Base-by-base conservation (phyloP, 2,888 invertebrate genomes). In the Palloptera scutellata region DNA sequence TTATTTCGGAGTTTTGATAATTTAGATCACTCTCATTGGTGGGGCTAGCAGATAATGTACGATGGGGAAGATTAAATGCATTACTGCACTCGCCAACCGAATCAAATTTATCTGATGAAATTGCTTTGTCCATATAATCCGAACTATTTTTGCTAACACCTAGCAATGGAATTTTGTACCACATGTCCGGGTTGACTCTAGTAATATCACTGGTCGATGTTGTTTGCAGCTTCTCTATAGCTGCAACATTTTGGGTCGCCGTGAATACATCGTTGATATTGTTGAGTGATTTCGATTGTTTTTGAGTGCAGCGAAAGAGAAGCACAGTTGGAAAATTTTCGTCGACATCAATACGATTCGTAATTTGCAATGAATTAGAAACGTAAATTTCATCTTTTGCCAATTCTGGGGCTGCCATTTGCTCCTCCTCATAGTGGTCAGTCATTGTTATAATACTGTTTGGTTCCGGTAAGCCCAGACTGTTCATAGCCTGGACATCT, bases 1-100 rank as follows among this genome's bases (percentile, higher is more conserved):
- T 89, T 0, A 89, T 87, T 83, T 89, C 89, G 0, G 89, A 89
- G 84, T 89, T 87, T 80, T 89, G 89, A 74, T 89, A 89, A 78
- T 89, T 89, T 1, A 89, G 87, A 77, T 89, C 89, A 74, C 89
- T 89, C 79, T 88, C 89, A 72, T 88, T 88, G 19, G 85, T 84
- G n/a, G 85, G 85, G 65, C 85, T 85, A 17, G 79, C 79, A 0
- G 83, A 81, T 0, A 78, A 70, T 0, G 77, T 73, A 13, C 43
- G 2, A 6, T 60, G 59, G 40, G 67, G 57, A 41, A 63, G 13
- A 10, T 51, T 58, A 45, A 58, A 64, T 3, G 58, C 64, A 64
- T 64, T 64, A 45, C 30, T 54, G 30, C 30, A 30, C 48, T 64
- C 64, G 41, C 64, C 51, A 41, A 41, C 51, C 45, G 51, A 64